Conservation (phyloP, 2,797 vertebrate species). For the Manis pentadactyla region DNA sequence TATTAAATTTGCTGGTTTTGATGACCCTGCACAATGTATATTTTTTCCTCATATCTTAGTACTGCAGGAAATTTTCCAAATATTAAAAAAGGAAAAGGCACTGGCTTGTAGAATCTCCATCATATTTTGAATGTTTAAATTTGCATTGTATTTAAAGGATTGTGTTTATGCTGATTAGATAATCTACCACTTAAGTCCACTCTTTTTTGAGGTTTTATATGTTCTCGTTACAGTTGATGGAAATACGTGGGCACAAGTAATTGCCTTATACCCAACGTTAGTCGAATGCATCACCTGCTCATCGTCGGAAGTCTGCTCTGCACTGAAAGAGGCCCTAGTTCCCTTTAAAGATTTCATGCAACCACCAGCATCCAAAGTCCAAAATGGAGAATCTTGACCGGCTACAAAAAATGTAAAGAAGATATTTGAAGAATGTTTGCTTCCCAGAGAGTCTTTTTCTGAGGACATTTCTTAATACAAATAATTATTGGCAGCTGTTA, state of each 20-base stretch:
- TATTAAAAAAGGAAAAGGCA: not conserved
- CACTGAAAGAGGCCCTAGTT: constrained; percentile 97
- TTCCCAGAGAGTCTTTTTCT: constrained; percentile 81
- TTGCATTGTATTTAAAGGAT: constrained; percentile 20
- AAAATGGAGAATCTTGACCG: constrained; percentile 98
- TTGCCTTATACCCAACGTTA: constrained; percentile 97
- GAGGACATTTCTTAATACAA: constrained; percentile 83
- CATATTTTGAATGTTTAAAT: not conserved
- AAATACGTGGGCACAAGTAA: constrained; percentile 98
- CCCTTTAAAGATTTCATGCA: constrained; percentile 99
- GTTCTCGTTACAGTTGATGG: constrained; percentile 93
- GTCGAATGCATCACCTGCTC: constrained; percentile 99
- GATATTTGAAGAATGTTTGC: constrained; percentile 87
- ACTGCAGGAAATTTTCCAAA: constrained; percentile 26
- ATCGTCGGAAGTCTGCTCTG: constrained; percentile 96
- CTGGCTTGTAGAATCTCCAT: not conserved
- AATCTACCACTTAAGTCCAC: constrained; percentile 16
- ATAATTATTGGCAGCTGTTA: constrained; percentile 85
- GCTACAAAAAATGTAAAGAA: constrained; percentile 85
- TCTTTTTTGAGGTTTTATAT: constrained; percentile 49
- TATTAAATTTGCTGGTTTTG: constrained; percentile 6
- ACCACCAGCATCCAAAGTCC: constrained; percentile 95
- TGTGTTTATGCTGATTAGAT: constrained; percentile 50
- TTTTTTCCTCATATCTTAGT: constrained; percentile 28
- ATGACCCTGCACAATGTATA: not conserved